phyloP scores from a whole-genome alignment of 2,797 vertebrate genomes.

The Holocentrus rufus region DNA sequence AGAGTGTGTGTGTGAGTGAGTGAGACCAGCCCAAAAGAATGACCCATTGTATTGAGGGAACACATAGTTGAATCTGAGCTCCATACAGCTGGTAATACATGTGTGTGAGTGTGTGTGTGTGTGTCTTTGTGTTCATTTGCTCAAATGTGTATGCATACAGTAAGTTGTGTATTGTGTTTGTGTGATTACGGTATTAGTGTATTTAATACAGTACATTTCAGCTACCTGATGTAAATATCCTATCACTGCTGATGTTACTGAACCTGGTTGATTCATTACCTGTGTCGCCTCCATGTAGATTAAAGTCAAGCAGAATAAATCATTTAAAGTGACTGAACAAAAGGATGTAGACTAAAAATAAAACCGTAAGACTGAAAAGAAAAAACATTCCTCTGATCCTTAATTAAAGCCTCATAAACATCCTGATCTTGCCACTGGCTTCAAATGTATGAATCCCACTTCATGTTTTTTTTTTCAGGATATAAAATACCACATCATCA shows the following conservation, averaged over 20 bases:
- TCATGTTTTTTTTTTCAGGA: too few relatives aligned
- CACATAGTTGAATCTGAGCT: constrained; percentile 62
- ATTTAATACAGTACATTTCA: neutral
- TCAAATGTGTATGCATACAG: neutral
- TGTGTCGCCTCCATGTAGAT: neutral
- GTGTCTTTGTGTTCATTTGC: constrained; percentile 39
- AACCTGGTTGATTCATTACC: neutral
- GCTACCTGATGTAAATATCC: neutral
- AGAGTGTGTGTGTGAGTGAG: constrained; percentile 44
- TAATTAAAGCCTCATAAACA: too few relatives aligned
- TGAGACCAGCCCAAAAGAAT: constrained; percentile 72
- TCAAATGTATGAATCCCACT: too few relatives aligned
- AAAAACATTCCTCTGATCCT: too few relatives aligned
- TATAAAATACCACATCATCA: too few relatives aligned
- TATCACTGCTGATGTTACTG: neutral
- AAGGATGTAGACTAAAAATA: constrained; percentile 13
- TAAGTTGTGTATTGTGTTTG: neutral
- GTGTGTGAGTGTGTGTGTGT: constrained; percentile 28
- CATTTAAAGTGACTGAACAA: neutral
- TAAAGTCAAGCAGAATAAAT: neutral
- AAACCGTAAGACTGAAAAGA: too few relatives aligned
- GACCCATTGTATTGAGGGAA: constrained; percentile 80
- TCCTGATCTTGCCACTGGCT: too few relatives aligned
- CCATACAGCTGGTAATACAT: constrained; percentile 70
- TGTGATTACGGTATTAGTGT: neutral